Conservation (phyloP, 2,888 invertebrate species). For the Melipona beecheii region DNA sequence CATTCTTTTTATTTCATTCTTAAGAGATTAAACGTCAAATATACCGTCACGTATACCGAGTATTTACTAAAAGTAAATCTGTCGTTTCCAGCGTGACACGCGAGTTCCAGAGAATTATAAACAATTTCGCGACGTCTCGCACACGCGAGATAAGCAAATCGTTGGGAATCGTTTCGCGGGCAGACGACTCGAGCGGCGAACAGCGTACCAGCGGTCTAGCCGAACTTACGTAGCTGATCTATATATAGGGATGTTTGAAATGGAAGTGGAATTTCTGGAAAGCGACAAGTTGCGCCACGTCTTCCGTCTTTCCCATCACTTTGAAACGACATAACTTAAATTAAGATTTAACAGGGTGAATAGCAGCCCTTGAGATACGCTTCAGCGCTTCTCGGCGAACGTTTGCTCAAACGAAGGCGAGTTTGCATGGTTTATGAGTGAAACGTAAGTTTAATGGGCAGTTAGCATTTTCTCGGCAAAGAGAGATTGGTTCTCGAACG, state of each 20-base stretch:
- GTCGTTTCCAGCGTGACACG: too few species aligned
- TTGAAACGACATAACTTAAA: constrained; percentile 57
- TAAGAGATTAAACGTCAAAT: too few species aligned
- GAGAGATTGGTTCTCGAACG: neutral
- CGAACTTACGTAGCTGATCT: constrained; percentile 32
- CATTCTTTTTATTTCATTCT: too few species aligned
- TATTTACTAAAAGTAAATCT: too few species aligned
- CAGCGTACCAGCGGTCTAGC: neutral
- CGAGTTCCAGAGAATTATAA: neutral
- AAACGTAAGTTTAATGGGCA: constrained; percentile 30
- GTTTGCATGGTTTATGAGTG: constrained; percentile 19
- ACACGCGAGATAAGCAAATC: neutral
- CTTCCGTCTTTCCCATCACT: constrained; percentile 8
- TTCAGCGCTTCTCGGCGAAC: constrained; percentile 52
- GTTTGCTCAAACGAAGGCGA: constrained; percentile 31
- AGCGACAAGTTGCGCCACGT: constrained; percentile 18
- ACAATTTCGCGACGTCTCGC: neutral
- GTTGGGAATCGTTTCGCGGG: neutral
- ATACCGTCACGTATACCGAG: too few species aligned
- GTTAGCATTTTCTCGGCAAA: neutral
- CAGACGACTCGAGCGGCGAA: neutral
- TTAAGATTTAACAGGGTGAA: constrained; percentile 55
- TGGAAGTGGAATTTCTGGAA: constrained; percentile 43
- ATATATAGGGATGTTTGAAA: constrained; percentile 33
- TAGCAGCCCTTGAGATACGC: constrained; percentile 40